phyloP scores from a whole-genome alignment of 2,797 vertebrate species.

The Meda fulgida region DNA sequence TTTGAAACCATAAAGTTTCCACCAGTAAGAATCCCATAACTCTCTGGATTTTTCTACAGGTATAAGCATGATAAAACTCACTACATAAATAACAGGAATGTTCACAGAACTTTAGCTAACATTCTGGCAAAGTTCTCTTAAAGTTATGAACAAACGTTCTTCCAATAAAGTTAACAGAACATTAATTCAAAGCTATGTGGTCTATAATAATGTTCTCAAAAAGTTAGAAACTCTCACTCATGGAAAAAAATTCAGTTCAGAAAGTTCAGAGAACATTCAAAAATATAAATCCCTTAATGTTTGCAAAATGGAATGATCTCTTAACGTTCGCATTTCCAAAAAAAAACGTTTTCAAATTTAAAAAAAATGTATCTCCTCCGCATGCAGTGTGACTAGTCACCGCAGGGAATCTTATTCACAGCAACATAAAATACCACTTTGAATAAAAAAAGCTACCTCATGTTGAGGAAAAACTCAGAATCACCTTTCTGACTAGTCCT shows the following conservation, averaged over 20 bases:
- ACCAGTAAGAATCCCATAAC: neutral
- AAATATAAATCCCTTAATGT: neutral
- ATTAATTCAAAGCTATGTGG: neutral
- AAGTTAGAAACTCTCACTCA: neutral
- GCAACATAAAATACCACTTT: neutral
- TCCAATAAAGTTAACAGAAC: neutral
- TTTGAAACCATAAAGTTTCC: neutral
- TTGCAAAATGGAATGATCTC: neutral
- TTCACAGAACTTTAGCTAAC: too few species aligned
- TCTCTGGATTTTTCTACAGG: neutral
- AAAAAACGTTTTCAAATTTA: too few species aligned
- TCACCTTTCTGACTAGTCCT: neutral
- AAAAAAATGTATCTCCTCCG: too few species aligned
- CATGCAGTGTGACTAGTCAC: neutral
- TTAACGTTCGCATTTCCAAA: neutral
- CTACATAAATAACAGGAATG: too few species aligned
- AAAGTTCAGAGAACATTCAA: neutral
- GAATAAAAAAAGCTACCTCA: neutral
- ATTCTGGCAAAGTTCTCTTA: too few species aligned
- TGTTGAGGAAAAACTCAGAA: neutral
- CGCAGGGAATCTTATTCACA: neutral
- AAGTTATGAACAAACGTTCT: too few species aligned
- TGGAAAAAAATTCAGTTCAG: neutral
- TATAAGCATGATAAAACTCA: too few species aligned
- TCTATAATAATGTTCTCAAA: neutral